Evolutionary conservation across 1,140 invertebrate genomes (phyloP).

Genomic region (Triops longicaudatus): DNA sequence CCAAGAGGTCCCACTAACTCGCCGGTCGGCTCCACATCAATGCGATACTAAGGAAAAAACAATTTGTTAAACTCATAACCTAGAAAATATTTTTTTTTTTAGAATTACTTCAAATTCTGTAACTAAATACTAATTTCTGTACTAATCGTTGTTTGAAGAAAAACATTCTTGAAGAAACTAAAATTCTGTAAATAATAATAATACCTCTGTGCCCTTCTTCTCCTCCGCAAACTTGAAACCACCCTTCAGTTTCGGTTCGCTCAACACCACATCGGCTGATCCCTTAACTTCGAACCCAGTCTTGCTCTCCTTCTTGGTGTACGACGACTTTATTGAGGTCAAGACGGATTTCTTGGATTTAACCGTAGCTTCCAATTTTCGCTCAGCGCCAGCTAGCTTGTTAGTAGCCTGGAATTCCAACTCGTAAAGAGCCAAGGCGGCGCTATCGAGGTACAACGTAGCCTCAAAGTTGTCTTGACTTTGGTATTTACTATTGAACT

Average conservation of each 20-base stretch:
- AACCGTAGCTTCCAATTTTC: constrained; percentile 9
- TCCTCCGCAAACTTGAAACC: constrained; percentile 8
- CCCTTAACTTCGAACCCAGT: constrained; percentile 19
- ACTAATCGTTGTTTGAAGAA: too few relatives aligned
- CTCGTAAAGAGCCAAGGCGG: constrained; percentile 55
- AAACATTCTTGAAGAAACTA: too few relatives aligned
- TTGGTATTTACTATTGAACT: constrained; percentile 11
- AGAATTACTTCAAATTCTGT: too few relatives aligned
- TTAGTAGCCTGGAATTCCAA: constrained; percentile 53
- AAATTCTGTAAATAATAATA: not conserved
- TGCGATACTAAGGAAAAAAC: not conserved
- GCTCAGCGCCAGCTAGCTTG: constrained; percentile 41
- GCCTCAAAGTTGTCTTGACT: constrained; percentile 52
- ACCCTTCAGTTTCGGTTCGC: not conserved
- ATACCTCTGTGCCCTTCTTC: constrained; percentile 40
- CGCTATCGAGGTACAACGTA: constrained; percentile 53
- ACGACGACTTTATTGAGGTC: not conserved
- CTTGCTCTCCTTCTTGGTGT: not conserved
- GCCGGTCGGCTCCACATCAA: not conserved
- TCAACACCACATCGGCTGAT: constrained; percentile 1
- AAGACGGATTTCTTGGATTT: constrained; percentile 5
- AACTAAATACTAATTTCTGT: too few relatives aligned
- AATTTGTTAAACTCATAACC: not conserved
- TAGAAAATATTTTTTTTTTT: too few relatives aligned
- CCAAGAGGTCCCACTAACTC: not conserved